phyloP scores from a whole-genome alignment of 2,797 vertebrate genomes.

The Pogoniulus pusillus region DNA sequence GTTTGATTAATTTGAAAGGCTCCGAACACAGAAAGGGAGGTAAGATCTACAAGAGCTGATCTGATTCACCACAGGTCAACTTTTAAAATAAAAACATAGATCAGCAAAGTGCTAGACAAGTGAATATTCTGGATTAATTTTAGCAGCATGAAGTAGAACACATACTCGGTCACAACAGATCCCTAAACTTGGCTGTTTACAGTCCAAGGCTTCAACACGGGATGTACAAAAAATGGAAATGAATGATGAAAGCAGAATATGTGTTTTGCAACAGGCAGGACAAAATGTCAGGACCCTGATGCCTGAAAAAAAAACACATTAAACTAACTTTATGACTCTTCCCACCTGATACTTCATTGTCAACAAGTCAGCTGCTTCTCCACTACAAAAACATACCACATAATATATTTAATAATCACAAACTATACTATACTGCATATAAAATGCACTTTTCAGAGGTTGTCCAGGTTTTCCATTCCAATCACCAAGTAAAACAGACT shows the following conservation, averaged over 20 bases:
- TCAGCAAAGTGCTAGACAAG: neutral
- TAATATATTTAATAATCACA: neutral
- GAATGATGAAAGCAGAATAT: neutral
- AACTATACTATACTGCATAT: neutral
- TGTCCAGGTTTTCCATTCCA: neutral
- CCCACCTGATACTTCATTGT: neutral
- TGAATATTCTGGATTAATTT: neutral
- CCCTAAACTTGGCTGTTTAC: neutral
- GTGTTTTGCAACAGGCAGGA: conserved; percentile 29
- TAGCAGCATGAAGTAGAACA: neutral
- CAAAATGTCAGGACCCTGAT: conserved; percentile 63
- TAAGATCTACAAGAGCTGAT: neutral
- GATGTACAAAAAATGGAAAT: conserved; percentile 31
- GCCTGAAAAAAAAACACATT: neutral
- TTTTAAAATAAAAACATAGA: neutral
- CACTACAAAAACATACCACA: neutral
- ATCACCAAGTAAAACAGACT: neutral
- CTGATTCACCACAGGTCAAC: neutral
- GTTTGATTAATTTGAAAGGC: neutral
- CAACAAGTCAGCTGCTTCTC: conserved; percentile 11
- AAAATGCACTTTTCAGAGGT: neutral
- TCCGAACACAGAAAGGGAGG: neutral
- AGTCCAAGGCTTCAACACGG: conserved; percentile 12
- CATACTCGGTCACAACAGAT: neutral
- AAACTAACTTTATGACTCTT: neutral